Conservation (phyloP, 2,888 invertebrate species). For the Tenthredo mesomela region DNA sequence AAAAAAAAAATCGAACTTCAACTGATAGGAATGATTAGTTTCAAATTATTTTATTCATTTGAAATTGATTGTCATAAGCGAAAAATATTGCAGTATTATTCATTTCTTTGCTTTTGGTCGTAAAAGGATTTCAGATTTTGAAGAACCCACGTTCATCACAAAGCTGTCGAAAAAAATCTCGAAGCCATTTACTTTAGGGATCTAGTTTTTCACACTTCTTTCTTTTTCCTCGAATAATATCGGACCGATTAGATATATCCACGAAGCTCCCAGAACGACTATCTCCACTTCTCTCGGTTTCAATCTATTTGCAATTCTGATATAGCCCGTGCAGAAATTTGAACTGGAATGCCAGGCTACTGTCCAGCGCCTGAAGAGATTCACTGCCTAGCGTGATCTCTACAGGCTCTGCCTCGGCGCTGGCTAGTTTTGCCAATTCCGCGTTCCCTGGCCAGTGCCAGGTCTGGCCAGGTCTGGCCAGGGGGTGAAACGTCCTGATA, state of each 20-base stretch:
- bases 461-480: too few relatives aligned
- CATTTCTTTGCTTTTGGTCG: neutral
- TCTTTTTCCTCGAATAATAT: constrained; percentile 6
- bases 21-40: neutral
- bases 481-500: too few relatives aligned
- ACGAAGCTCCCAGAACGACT: neutral
- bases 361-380: too few relatives aligned
- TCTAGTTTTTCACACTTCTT: neutral
- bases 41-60: neutral
- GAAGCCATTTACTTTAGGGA: constrained; percentile 8
- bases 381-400: too few relatives aligned
- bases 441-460: too few relatives aligned
- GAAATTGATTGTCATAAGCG: neutral
- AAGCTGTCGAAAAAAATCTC: neutral
- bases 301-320: constrained; percentile 38
- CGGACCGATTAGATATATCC: neutral
- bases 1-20: neutral
- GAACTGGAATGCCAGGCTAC: too few relatives aligned
- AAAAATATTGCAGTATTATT: neutral
- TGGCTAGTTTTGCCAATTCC: too few relatives aligned
- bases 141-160: neutral
- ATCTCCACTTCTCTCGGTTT: neutral
- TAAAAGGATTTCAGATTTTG: neutral
- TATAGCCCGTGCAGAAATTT: too few relatives aligned
- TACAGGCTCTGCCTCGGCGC: too few relatives aligned